phyloP scores from a whole-genome alignment of 2,113 vertebrate genomes.

The Mus musculus region DNA sequence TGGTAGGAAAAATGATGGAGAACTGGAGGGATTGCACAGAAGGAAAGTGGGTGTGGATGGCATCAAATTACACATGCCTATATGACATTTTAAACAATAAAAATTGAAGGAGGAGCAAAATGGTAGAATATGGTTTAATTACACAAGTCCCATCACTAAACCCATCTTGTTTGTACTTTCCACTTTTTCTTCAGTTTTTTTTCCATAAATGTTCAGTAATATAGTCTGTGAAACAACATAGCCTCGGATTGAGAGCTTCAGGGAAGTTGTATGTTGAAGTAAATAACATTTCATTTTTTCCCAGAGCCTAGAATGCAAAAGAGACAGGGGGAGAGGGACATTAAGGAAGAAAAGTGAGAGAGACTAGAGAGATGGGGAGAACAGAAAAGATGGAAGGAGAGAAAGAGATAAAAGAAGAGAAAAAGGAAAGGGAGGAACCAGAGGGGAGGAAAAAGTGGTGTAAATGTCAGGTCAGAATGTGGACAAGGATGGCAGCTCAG shows the following conservation, averaged over 20 bases:
- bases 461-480: background rate
- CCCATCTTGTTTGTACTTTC: background rate
- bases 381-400: background rate
- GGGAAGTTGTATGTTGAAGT: background rate
- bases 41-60: no score
- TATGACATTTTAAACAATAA: background rate
- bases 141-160: background rate
- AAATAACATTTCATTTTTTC: background rate
- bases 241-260: background rate
- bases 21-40: no score
- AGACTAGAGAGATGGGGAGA: background rate
- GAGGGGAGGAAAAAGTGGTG: background rate
- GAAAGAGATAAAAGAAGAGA: no score
- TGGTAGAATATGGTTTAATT: background rate
- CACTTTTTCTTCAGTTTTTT: background rate
- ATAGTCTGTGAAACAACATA: background rate
- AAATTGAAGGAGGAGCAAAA: background rate
- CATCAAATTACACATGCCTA: background rate
- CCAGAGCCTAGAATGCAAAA: background rate
- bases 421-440: background rate
- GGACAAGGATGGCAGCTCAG: background rate
- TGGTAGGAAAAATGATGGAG: background rate
- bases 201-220: background rate
- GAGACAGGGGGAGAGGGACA: background rate
- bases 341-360: background rate